These are phyloP conservation scores for Peromyscus polionotus DNA, from an alignment of 2,113 vertebrate genomes.

Conservation along the genomic window DNA sequence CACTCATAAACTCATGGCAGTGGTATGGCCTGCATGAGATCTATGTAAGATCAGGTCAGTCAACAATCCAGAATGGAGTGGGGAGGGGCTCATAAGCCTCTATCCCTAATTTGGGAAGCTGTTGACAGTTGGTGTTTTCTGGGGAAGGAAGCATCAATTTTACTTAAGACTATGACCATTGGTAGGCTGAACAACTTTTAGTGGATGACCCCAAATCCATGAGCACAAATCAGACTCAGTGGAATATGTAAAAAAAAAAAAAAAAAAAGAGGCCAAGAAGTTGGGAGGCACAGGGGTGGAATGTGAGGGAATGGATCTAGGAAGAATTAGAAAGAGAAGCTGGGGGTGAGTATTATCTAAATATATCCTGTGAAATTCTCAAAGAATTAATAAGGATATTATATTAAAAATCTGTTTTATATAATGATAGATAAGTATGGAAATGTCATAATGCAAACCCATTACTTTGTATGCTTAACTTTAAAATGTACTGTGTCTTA, in stretches of 20 bases:
- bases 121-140: background rate
- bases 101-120: background rate
- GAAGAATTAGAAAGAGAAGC: background rate
- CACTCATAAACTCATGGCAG: background rate
- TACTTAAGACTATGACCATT: background rate
- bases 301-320: background rate
- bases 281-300: background rate
- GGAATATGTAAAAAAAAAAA: background rate
- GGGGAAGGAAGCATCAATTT: background rate
- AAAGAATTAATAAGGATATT: background rate
- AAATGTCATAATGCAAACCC: background rate
- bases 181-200: background rate
- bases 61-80: background rate
- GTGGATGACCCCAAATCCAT: background rate
- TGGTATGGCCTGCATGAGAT: background rate
- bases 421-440: background rate
- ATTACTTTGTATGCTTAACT: background rate
- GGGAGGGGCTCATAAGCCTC: background rate
- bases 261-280: background rate
- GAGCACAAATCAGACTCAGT: background rate
- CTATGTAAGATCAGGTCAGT: background rate
- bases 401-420: background rate
- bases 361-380: background rate
- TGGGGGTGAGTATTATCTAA: background rate
- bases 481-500: background rate